Evolutionary conservation across 2,113 vertebrate genomes (phyloP), one percentile per base, ranked within the genome.

Genomic region (Sitta europaea): DNA sequence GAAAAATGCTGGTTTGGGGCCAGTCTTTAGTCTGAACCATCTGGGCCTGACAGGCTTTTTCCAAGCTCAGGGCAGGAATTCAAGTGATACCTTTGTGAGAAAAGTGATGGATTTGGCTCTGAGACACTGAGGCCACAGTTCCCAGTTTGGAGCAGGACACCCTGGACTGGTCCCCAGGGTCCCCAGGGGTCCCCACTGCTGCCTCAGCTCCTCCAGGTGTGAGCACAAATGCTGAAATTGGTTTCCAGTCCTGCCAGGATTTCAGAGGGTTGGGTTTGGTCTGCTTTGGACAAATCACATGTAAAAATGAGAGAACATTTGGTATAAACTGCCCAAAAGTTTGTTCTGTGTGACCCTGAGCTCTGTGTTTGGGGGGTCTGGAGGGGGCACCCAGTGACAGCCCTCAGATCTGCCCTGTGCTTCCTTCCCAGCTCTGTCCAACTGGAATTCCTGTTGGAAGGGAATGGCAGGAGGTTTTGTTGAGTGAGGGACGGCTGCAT

Each of bases 21-120:
- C 89, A 91, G 75, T 11, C 59, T 71, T 80, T 71, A 89, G 76
- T 77, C 11, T 81, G 87, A 89, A 96, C 86, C 95, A 92, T 86
- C 76, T 96, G 94, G 61, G 61, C 55, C 57, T 68, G 68, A 51
- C 3, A 3, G 86, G 13, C 5, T 83, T 80, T 83, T 62, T 86
- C 80, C 42, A 71, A 5, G 70, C 82, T 71, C 1, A 0, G 68
- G 11, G 53, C 13, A 47, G 82, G 63, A 62, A 58, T 57, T 76
- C 11, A 20, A 10, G 72, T 3, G 40, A 48, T 79, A 61, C 58
- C 86, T 91, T 77, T 86, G 53, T 61, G 87, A 57, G 76, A 33
- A 50, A 70, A 54, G 75, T 4, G 75, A 25, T 82, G 67, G 36
- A 5, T 61, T 83, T 75, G 58, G 62, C 82, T 45, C 21, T n/a